Evolutionary conservation across 2,888 invertebrate species (phyloP), one percentile per base, ranked within the genome.

Genomic region (Lacanobia oleracea): DNA sequence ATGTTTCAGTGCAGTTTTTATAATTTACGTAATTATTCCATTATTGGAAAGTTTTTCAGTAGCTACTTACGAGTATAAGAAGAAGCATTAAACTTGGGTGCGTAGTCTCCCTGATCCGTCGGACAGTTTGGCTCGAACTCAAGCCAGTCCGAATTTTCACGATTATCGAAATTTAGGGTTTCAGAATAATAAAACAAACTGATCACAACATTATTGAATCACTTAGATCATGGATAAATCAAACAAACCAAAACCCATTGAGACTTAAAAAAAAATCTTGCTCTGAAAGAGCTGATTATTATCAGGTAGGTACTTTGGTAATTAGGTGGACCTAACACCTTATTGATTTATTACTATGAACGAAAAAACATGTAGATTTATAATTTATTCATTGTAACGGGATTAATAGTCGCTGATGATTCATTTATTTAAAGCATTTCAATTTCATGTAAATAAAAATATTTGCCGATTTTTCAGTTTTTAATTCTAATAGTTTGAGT

Each of bases 111-210:
- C 57, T 75, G 64, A 69, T 72, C 77, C 74, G 67, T 64, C 78
- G 84, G 72, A 85, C 84, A 81, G 88, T 89, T 91, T 92, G 91
- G 90, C 90, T 87, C 86, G 61, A 72, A 72, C 74, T 89, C 89
- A 91, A 91, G 85, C 75, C 77, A 65, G 83, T 83, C 75, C 70
- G 66, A 73, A 60, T 63, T 37, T 64, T 63, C 27, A 77, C 12
- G 53, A 66, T 54, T 54, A 66, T 61, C 18, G 37, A 60, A 76
- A 66, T 75, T n/a, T 56, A 43, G 18, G 51, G 56, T 53, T 10
- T 27, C 27, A 14, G n/a, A 27, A 23, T 59, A 23, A 33, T 6
- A 50, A 72, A 18, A 45, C 5, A 8, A 66, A 7, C 12, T 27
- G 9, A 21, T 14, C 3, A 51, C 8, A 23, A 33, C 33, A 37